phyloP scores from a whole-genome alignment of 2,797 vertebrate species.

The Staurois parvus region DNA sequence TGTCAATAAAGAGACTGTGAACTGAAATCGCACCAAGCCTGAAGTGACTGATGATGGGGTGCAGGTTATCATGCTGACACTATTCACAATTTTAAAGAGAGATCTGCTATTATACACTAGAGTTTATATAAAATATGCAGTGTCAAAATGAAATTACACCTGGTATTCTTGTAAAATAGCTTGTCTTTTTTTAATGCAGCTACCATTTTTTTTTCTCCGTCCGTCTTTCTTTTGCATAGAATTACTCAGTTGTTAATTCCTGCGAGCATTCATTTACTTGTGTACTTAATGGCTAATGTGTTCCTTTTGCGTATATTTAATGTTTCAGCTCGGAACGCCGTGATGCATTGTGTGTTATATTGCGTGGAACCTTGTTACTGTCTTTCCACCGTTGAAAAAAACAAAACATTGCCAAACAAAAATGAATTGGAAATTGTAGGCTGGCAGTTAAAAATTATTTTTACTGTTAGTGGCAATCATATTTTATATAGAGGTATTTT shows the following conservation, averaged over 20 bases:
- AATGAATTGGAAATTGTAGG: not conserved
- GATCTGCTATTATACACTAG: constrained; percentile 67
- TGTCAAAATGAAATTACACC: constrained; percentile 66
- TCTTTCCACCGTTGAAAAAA: not conserved
- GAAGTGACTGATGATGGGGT: constrained; percentile 68
- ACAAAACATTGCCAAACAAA: not conserved
- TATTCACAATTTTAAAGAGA: constrained; percentile 66
- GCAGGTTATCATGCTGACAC: constrained; percentile 64
- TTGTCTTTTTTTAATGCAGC: constrained; percentile 61
- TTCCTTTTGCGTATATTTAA: constrained; percentile 53
- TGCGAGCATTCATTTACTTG: constrained; percentile 52
- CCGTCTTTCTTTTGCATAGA: constrained; percentile 28
- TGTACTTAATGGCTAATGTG: constrained; percentile 60
- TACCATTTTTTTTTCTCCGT: constrained; percentile 46
- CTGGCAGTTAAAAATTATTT: not conserved
- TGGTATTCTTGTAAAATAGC: constrained; percentile 62
- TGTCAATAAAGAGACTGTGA: constrained; percentile 73
- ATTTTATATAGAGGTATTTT: no score
- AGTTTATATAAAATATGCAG: constrained; percentile 66
- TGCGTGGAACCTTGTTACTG: constrained; percentile 14
- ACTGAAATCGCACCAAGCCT: constrained; percentile 72
- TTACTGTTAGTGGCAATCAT: not conserved
- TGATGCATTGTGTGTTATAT: constrained; percentile 10
- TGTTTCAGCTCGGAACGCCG: constrained; percentile 30
- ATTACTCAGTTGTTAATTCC: constrained; percentile 57